Evolutionary conservation across 2,888 invertebrate genomes (phyloP), one percentile per base, ranked within the genome.

Genomic region (Pegoplata infirma): DNA sequence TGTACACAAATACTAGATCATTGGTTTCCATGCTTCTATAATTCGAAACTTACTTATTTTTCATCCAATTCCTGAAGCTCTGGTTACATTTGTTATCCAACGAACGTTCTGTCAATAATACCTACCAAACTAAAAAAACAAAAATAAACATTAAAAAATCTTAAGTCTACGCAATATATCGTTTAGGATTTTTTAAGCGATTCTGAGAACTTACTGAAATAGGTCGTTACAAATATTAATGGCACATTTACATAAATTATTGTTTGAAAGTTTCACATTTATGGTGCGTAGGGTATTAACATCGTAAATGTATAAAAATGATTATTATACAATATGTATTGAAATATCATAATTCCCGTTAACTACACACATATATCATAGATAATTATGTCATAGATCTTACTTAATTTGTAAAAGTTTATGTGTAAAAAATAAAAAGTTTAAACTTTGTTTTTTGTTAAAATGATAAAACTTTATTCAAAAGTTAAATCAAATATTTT

Each of bases 341-440:
- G 19, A 61, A 21, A 53, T 61, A 28, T 71, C 46, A 59, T 51
- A 68, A 51, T 16, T 59, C 56, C 28, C 19, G 12, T n/a, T 63
- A 28, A 28, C n/a, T 19, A 32, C 10, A 5, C 8, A 21, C 10
- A 28, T 49, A 32, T 36, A 36, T 5, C 8, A 10, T 28, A 21
- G 5, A 46, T 66, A 55, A 66, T 66, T 66, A 56, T 55, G 36
- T 32, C 5, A 59, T 61, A 56, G 47, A 76, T 72, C 28, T 58
- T 58, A 32, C 44, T 61, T 72, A 76, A 72, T 67, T 72, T 64
- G 55, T n/a, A 76, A 76, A 76, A 76, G 61, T 76, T 76, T 67
- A 4, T 40, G 16, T 16, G 49, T 53, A 17, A 25, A 59, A 61
- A 61, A 56, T 36, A 28, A 32, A 59, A 44, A 49, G 19, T 49